phyloP scores from a whole-genome alignment of 2,113 vertebrate species.

The Nothocercus julius region DNA sequence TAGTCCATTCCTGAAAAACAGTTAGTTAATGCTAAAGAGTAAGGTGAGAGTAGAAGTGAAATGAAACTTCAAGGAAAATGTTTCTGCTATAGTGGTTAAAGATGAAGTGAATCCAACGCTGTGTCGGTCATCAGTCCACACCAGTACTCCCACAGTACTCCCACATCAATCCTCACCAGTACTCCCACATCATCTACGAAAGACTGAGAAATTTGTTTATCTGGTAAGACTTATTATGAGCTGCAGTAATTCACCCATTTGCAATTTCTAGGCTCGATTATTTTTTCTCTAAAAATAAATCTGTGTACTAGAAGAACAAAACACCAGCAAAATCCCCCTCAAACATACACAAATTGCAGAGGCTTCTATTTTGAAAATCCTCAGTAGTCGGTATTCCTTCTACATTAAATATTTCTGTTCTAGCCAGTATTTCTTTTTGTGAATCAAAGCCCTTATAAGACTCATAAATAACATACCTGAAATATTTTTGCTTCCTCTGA shows the following conservation, averaged over 20 bases:
- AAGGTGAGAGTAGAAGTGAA: not conserved
- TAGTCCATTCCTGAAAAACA: not conserved
- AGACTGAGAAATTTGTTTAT: not conserved
- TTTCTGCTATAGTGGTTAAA: not conserved
- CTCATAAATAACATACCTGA: not conserved
- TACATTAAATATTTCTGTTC: not conserved
- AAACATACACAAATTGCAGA: not conserved
- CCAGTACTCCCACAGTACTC: not conserved
- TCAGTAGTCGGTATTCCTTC: not conserved
- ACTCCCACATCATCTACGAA: not conserved
- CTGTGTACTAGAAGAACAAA: not conserved
- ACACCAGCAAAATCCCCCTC: fast-evolving
- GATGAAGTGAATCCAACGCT: not conserved
- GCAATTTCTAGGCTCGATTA: not conserved
- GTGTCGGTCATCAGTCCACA: fast-evolving
- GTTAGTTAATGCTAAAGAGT: not conserved
- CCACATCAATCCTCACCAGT: fast-evolving
- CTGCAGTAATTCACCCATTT: not conserved
- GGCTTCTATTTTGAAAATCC: not conserved
- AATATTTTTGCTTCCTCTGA: not conserved
- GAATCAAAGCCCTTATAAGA: not conserved
- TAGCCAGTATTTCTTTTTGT: not conserved
- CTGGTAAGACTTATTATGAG: not conserved
- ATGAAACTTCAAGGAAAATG: not conserved
- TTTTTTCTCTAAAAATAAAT: not conserved